phyloP scores from a whole-genome alignment of 2,888 invertebrate genomes.

The Dolomedes plantarius region DNA sequence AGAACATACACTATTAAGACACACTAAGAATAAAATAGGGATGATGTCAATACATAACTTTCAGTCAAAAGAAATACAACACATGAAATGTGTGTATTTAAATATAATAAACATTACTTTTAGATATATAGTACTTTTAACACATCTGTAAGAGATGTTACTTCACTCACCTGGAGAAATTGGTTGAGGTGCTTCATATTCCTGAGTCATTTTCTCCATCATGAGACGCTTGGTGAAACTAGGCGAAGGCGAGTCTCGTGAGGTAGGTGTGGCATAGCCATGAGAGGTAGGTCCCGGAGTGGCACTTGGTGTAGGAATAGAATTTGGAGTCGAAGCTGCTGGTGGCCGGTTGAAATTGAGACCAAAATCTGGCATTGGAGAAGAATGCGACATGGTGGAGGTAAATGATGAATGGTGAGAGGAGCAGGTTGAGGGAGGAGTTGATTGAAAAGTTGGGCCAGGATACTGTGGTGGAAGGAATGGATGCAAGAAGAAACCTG shows the following conservation, averaged over 20 bases:
- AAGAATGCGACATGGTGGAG: slow-evolving; percentile 38
- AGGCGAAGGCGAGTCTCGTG: slow-evolving; percentile 64
- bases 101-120: no score
- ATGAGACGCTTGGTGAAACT: slow-evolving; percentile 56
- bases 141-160: no score
- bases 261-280: slow-evolving; percentile 65
- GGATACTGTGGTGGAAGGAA: slow-evolving; percentile 61
- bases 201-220: slow-evolving; percentile 73
- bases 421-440: slow-evolving; percentile 24
- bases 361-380: slow-evolving; percentile 48
- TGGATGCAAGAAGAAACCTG: slow-evolving; percentile 66
- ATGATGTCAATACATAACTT: no score
- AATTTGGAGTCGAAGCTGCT: slow-evolving; percentile 58
- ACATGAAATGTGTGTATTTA: no score
- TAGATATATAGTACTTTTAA: no score
- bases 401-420: slow-evolving; percentile 53
- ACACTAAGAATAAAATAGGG: no score
- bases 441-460: slow-evolving; percentile 58
- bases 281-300: slow-evolving; percentile 65
- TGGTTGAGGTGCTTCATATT: slow-evolving; percentile 73
- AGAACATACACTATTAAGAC: no score
- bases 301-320: slow-evolving; percentile 71
- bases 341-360: slow-evolving; percentile 57
- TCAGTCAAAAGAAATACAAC: no score
- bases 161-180: slow-evolving; percentile 71